Conservation (phyloP, 1,140 invertebrate species). For the Ceratina australensis region DNA sequence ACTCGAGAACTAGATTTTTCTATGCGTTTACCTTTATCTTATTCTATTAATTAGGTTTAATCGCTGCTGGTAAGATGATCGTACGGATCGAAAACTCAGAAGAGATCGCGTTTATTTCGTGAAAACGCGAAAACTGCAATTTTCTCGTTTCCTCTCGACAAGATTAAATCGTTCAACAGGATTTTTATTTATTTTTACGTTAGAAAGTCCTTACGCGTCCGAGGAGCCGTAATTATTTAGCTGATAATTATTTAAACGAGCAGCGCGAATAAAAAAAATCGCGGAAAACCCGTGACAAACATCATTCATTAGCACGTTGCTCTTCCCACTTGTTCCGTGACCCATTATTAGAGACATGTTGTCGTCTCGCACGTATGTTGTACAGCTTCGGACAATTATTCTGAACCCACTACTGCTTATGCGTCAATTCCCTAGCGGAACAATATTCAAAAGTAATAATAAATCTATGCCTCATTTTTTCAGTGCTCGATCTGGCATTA, state of each 20-base stretch:
- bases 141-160: background rate
- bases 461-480: too few species aligned
- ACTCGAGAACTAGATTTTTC: background rate
- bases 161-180: background rate
- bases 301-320: background rate
- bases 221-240: background rate
- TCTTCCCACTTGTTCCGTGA: background rate
- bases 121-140: background rate
- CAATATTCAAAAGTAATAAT: too few species aligned
- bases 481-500: too few species aligned
- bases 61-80: background rate
- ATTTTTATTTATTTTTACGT: background rate
- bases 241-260: background rate
- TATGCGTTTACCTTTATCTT: background rate
- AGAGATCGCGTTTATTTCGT: too few species aligned
- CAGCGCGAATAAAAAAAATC: background rate
- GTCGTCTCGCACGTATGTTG: too few species aligned
- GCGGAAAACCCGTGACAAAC: constrained; percentile 2
- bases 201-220: background rate
- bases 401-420: too few species aligned
- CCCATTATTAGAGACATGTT: constrained; percentile 18
- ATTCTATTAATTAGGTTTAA: background rate
- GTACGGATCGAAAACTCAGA: too few species aligned
- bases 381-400: too few species aligned
- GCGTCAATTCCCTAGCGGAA: too few species aligned